Base-by-base conservation (phyloP, 2,888 invertebrate species). In the Apamea epomidion region DNA sequence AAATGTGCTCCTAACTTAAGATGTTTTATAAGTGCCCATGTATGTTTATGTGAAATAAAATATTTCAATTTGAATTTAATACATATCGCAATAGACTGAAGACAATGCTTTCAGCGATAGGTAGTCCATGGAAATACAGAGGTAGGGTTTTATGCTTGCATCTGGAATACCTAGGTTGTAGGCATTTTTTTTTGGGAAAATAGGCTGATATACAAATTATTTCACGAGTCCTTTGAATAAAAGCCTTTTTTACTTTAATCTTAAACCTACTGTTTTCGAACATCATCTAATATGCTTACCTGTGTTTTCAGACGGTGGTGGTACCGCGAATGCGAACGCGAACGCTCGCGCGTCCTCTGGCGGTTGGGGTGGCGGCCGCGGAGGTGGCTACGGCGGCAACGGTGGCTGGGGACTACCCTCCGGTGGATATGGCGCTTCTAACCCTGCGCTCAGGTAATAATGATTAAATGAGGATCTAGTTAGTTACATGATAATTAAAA, bases 341-440 rank as follows among this genome's bases (percentile, higher is more conserved):
- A 89, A 90, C 68, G 93, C 93, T 0, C 78, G 87, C n/a, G 91
- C 94, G 0, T 76, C 78, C 4, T 88, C 72, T 1, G n/a, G 60
- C 18, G 78, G 69, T 32, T 51, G 70, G 60, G 81, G 83, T 16
- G 18, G 70, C 62, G 25, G 12, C 18, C 32, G 45, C 51, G 85
- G 86, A 18, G 32, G 68, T 12, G 60, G 72, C 25, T 82, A 85
- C n/a, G 85, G 2, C 0, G 91, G 91, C n/a, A 78, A 82, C 18
- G 92, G 93, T 12, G 92, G 90, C 16, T 93, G 93, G 93, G 89
- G 85, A 0, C 74, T 90, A 0, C 94, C 90, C 0, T 81, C 85
- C 18, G 88, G 90, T 7, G 76, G 32, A 0, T 95, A 94, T 70
- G 95, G 94, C 10, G 85, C 95, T 2, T 72, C 91, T 32, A 93